phyloP scores from a whole-genome alignment of 2,888 invertebrate genomes.

The Aproaerema taeniolella region DNA sequence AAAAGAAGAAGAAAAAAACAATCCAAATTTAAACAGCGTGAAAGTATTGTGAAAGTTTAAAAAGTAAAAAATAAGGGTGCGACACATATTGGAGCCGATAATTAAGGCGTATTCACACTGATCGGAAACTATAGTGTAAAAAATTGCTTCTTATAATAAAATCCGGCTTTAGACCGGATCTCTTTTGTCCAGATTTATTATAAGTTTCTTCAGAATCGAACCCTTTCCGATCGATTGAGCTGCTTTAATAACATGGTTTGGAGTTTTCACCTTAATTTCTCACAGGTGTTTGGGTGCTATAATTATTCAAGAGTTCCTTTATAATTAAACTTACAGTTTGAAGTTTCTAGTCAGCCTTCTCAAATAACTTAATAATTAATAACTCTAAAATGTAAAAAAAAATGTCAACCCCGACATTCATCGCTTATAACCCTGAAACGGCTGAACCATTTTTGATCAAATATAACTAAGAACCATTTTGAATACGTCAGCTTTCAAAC shows the following conservation, averaged over 20 bases:
- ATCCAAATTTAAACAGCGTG: slow-evolving; percentile 12
- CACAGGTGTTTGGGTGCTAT: slow-evolving; percentile 46
- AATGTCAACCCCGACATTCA: no score
- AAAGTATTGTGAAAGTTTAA: slow-evolving; percentile 50
- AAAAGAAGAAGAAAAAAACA: no score
- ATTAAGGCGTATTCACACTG: slow-evolving; percentile 76
- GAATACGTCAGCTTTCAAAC: no score
- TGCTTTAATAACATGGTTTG: slow-evolving; percentile 66
- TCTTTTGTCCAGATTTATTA: slow-evolving; percentile 69
- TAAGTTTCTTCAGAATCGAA: slow-evolving; percentile 53
- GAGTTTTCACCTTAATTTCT: slow-evolving; percentile 49
- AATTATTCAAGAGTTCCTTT: no score
- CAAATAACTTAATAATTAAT: no score
- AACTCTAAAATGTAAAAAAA: no score
- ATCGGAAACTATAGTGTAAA: slow-evolving; percentile 65
- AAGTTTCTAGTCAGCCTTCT: no score
- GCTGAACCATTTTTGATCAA: no score
- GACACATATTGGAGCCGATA: slow-evolving; percentile 63
- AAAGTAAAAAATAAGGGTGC: slow-evolving; percentile 63
- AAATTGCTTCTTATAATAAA: slow-evolving; percentile 50
- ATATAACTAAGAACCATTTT: no score
- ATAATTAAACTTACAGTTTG: no score
- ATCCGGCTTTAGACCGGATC: slow-evolving; percentile 71
- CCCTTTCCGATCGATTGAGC: slow-evolving; percentile 72
- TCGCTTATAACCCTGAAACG: no score